Base-by-base conservation (phyloP, 2,888 invertebrate genomes). In the Chrysina gloriosa region DNA sequence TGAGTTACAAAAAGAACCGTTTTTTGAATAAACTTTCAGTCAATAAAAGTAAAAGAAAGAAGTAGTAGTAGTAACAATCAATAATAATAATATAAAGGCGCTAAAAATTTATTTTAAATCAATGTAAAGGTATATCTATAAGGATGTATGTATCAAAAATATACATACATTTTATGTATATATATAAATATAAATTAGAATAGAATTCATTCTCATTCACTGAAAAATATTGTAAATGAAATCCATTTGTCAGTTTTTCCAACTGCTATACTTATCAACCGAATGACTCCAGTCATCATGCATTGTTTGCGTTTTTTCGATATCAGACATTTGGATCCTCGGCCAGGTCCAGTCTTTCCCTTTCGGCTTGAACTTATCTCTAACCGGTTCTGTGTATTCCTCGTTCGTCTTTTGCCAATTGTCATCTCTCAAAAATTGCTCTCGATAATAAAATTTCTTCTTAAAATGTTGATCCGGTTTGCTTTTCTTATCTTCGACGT, bases 371-470 rank as follows among this genome's bases (percentile, higher is more conserved):
- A 90, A 90, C 79, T 90, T 90, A 69, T 89, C 88, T 75, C 88
- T 87, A 71, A 86, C 56, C 3, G 77, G 73, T 65, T 76, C 77
- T 6, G 69, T 63, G 9, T 69, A 65, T 63, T 70, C 78, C 76
- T 82, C 76, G 79, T 63, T 82, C 77, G 79, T 78, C 83, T 85
- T 85, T 54, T 77, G 74, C 78, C 78, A 81, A 16, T 72, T 69
- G 61, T 81, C 80, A 69, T 80, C 80, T 83, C 85, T 87, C 90
- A 90, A 90, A 6, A 47, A 52, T 80, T 85, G 89, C 84, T 87
- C 92, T 78, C 89, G 86, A 74, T 92, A 91, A 72, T 81, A 83
- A 84, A 93, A 93, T 79, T 93, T 93, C 85, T 94, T 94, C 84
- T 94, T 94, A 83, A 93, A 94, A 84, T 92, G 92, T 74, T 88